Conservation (phyloP, 2,797 vertebrate species). For the Melanotaenia nigrans region DNA sequence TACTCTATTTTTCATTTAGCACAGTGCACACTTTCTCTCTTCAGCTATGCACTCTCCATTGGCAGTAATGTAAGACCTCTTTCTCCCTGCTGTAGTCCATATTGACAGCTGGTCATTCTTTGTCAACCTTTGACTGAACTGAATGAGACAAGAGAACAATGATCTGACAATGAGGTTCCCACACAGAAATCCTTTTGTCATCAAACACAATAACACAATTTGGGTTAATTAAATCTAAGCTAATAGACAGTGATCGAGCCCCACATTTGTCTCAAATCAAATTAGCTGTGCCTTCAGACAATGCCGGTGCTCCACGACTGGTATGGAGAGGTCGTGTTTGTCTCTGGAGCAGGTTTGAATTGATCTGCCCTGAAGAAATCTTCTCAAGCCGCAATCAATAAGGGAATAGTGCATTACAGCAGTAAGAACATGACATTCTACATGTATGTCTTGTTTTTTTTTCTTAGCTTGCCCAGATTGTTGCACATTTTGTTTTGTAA, state of each 20-base stretch:
- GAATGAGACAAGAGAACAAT: slow-evolving; percentile 80
- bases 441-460: background rate
- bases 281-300: slow-evolving; percentile 76
- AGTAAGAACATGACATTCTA: slow-evolving; percentile 1
- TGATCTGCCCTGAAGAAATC: slow-evolving; percentile 63
- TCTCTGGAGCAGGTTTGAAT: slow-evolving; percentile 72
- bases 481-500: slow-evolving; percentile 13
- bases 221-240: slow-evolving; percentile 83
- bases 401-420: slow-evolving; percentile 19
- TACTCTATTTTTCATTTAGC: slow-evolving; percentile 5
- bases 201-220: slow-evolving; percentile 84
- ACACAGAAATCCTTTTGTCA: slow-evolving; percentile 80
- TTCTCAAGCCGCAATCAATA: slow-evolving; percentile 52
- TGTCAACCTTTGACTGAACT: slow-evolving; percentile 76
- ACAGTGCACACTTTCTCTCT: slow-evolving; percentile 12
- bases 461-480: slow-evolving; percentile 2
- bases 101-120: slow-evolving; percentile 65
- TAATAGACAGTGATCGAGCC: slow-evolving; percentile 81
- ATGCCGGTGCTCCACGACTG: slow-evolving; percentile 50
- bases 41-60: slow-evolving; percentile 55
- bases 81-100: slow-evolving; percentile 50
- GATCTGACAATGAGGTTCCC: slow-evolving; percentile 80
- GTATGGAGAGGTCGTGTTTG: slow-evolving; percentile 55
- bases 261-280: slow-evolving; percentile 80
- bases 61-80: slow-evolving; percentile 46